Evolutionary conservation across 2,113 vertebrate genomes (phyloP).

Genomic region (Rhea americana): DNA sequence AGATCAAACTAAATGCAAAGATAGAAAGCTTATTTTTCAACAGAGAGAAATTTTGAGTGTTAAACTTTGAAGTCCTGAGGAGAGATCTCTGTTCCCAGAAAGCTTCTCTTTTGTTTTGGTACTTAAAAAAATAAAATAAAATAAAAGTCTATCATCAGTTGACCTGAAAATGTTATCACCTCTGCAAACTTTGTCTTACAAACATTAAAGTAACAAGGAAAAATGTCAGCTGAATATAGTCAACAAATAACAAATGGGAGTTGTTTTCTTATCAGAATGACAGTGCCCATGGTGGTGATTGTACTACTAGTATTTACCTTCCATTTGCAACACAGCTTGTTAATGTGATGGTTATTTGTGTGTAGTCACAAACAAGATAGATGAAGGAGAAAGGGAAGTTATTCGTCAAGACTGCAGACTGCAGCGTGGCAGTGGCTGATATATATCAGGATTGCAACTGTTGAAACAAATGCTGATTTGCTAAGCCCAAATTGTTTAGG

Average conservation of each 20-base stretch:
- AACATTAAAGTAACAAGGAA: not conserved
- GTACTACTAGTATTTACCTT: slow-evolving; percentile 50
- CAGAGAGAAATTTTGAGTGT: not conserved
- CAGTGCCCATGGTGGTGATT: not conserved
- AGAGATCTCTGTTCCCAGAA: not conserved
- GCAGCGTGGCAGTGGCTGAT: not conserved
- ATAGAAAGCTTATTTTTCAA: not conserved
- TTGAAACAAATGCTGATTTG: slow-evolving; percentile 58
- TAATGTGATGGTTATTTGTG: slow-evolving; percentile 54
- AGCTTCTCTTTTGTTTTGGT: not conserved
- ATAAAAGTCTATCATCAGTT: not conserved
- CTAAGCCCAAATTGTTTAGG: slow-evolving; percentile 1
- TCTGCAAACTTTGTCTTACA: not conserved
- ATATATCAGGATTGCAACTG: slow-evolving; percentile 45
- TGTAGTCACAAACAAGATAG: slow-evolving; percentile 46
- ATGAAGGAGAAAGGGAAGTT: slow-evolving; percentile 60
- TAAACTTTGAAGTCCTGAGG: not conserved
- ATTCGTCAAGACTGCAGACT: slow-evolving; percentile 35
- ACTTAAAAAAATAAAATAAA: not conserved
- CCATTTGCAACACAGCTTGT: slow-evolving; percentile 55
- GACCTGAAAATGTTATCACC: not conserved
- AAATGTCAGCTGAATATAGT: not conserved
- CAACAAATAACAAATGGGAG: slow-evolving; percentile 46
- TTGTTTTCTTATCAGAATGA: slow-evolving; percentile 23
- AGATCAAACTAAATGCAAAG: not conserved